Base-by-base conservation (phyloP, 2,113 vertebrate genomes). In the Calidris pugnax region DNA sequence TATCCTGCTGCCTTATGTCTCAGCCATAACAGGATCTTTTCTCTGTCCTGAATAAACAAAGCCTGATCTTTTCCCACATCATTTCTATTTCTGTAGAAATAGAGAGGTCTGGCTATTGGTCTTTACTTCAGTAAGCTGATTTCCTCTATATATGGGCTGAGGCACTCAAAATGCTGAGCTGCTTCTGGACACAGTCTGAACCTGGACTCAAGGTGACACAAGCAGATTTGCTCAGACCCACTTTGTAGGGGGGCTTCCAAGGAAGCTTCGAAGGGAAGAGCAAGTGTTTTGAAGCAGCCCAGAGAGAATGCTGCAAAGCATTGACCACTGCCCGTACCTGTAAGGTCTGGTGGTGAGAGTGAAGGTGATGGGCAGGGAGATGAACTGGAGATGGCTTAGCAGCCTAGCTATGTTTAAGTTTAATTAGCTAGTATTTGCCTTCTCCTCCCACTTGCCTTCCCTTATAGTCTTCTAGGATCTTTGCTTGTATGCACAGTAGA, bases 31-130 rank as follows among this genome's bases (percentile, higher is more conserved):
- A 87, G 80, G 76, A 72, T 79, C 64, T 90, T 93, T 94, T 88
- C 83, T 84, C 68, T 86, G 56, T 62, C 32, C 28, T 75, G 76
- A 90, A 93, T 97, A 94, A 96, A 94, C 64, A 94, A 93, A 95
- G n/a, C 16, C 69, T 90, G 72, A 93, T 95, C 76, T 95, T 96
- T 94, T 89, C 88, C 86, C 68, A 72, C 68, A 92, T 73, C 4
- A 3, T 89, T 93, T 75, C 93, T 95, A 60, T 94, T 92, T 94
- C 92, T 82, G 66, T 53, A 90, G 56, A 85, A 95, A 72, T 48
- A 68, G 43, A 82, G 41, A n/a, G 9, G 27, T 79, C 75, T 94
- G 59, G 72, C 45, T 94, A 68, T 60, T 85, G 73, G 48, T 82
- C n/a, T 78, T 84, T 45, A 87, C 47, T 88, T 63, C 72, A 67